Conservation (phyloP, 1,140 invertebrate species). For the Armadillidium nasatum region DNA sequence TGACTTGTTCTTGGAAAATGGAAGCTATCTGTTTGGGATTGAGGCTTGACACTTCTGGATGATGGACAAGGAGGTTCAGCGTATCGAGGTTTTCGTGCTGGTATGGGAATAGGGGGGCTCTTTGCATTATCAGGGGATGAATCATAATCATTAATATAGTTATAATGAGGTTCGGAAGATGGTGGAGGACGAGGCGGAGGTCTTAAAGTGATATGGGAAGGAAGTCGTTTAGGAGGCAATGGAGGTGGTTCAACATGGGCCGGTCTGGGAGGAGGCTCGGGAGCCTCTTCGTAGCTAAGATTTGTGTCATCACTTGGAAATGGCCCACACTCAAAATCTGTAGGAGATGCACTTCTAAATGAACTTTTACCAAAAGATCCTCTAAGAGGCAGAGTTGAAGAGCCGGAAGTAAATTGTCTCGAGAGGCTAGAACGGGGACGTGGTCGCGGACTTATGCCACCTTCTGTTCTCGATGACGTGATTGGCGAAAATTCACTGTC, state of each 20-base stretch:
- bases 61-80: slow-evolving; percentile 32
- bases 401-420: slow-evolving; percentile 40
- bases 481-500: not conserved
- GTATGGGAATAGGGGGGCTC: slow-evolving; percentile 43
- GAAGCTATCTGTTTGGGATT: slow-evolving; percentile 34
- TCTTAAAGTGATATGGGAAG: slow-evolving; percentile 38
- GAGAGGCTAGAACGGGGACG: slow-evolving; percentile 38
- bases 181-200: slow-evolving; percentile 42
- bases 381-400: slow-evolving; percentile 39
- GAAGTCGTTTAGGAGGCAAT: slow-evolving; percentile 41
- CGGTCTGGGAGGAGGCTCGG: slow-evolving; percentile 41
- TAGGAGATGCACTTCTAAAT: slow-evolving; percentile 28
- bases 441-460: slow-evolving; percentile 40
- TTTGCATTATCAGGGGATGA: slow-evolving; percentile 33
- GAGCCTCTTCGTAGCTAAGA: slow-evolving; percentile 41
- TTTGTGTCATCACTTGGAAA: slow-evolving; percentile 38
- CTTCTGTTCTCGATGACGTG: slow-evolving; percentile 10
- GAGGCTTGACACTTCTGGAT: slow-evolving; percentile 35
- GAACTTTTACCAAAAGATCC: slow-evolving; percentile 27
- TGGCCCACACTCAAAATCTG: slow-evolving; percentile 39
- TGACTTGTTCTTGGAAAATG: slow-evolving; percentile 43
- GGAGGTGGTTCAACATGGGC: slow-evolving; percentile 43
- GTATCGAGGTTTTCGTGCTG: slow-evolving; percentile 41
- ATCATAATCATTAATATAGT: slow-evolving; percentile 44
- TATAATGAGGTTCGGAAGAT: slow-evolving; percentile 40